Evolutionary conservation across 1,140 invertebrate genomes (phyloP).

Genomic region (Trichonephila clavipes): DNA sequence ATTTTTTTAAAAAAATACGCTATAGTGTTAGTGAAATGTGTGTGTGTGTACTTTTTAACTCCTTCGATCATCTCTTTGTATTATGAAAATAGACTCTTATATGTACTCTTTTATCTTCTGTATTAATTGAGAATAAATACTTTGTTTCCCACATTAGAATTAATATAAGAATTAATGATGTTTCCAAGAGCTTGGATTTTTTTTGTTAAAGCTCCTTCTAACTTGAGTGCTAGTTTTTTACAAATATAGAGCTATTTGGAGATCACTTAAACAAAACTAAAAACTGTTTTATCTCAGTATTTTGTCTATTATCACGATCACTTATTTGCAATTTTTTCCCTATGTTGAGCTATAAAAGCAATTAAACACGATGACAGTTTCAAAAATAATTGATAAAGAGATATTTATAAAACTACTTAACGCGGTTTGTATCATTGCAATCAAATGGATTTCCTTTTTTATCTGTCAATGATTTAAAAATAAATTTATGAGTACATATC

Average conservation of each 20-base stretch:
- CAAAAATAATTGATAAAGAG: neutral
- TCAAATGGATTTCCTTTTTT: neutral
- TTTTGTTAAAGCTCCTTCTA: neutral
- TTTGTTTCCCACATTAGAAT: neutral
- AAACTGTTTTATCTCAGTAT: neutral
- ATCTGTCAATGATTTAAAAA: neutral
- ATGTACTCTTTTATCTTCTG: neutral
- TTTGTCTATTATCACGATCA: neutral
- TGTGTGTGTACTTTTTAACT: no score
- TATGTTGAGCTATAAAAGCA: neutral
- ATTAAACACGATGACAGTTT: neutral
- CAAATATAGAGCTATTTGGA: slow-evolving; percentile 15
- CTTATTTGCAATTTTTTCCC: neutral
- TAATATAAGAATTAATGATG: slow-evolving; percentile 48
- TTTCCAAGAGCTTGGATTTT: neutral
- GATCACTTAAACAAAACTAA: slow-evolving; percentile 37
- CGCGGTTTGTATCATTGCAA: neutral
- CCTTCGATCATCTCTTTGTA: no score
- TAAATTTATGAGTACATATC: neutral
- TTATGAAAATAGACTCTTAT: no score
- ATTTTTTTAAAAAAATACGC: no score
- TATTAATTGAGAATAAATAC: neutral
- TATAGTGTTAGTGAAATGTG: no score
- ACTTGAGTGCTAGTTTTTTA: neutral
- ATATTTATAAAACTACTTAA: neutral